phyloP scores from a whole-genome alignment of 2,113 vertebrate species.

The Siniperca chuatsi region DNA sequence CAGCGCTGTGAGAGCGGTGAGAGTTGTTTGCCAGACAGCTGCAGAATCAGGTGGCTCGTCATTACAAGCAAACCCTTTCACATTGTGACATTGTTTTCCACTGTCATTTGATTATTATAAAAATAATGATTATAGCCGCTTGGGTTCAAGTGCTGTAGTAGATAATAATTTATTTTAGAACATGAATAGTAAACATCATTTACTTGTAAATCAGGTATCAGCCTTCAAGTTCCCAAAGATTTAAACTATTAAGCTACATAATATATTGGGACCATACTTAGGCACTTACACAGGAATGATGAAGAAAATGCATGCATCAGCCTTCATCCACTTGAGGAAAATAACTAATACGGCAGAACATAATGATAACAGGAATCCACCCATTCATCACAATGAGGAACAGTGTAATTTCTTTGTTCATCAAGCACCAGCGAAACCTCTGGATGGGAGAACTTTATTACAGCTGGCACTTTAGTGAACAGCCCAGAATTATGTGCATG shows the following conservation, averaged over 20 bases:
- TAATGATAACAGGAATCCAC: constrained; percentile 59
- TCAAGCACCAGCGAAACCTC: constrained; percentile 68
- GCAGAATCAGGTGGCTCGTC: too few species aligned
- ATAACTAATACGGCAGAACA: constrained; percentile 62
- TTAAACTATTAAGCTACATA: constrained; percentile 11
- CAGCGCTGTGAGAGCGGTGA: too few species aligned
- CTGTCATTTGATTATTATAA: too few species aligned
- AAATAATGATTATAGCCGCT: too few species aligned
- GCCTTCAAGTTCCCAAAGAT: background rate
- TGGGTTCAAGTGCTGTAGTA: too few species aligned
- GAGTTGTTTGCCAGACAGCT: too few species aligned
- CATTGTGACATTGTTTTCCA: too few species aligned
- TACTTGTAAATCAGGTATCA: background rate
- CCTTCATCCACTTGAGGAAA: constrained; percentile 61
- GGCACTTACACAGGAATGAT: constrained; percentile 28
- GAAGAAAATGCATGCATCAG: constrained; percentile 55
- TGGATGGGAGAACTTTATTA: constrained; percentile 55
- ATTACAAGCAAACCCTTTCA: too few species aligned
- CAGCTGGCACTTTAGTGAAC: constrained; percentile 57
- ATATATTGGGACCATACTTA: constrained; percentile 21
- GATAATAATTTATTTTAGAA: too few species aligned
- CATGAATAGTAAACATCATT: too few species aligned
- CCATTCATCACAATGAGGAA: constrained; percentile 68
- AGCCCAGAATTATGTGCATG: constrained; percentile 30
- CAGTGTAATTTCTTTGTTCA: constrained; percentile 59